These are phyloP conservation scores for Sardinella longiceps DNA, from an alignment of 2,797 vertebrate species.

Conservation along the genomic window DNA sequence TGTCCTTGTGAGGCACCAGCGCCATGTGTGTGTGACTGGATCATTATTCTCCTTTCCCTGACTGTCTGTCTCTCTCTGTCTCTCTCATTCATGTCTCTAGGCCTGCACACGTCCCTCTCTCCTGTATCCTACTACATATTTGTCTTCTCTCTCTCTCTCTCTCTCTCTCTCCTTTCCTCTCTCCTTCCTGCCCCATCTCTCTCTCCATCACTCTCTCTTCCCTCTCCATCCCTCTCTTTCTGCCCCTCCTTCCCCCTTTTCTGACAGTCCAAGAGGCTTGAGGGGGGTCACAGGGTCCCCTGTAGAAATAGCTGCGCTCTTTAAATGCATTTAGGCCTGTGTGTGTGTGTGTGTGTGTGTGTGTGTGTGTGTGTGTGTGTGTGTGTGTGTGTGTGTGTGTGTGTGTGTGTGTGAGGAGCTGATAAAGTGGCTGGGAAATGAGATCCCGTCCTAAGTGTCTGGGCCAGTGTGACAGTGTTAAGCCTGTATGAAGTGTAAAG, in stretches of 20 bases:
- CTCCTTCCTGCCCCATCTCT: background rate
- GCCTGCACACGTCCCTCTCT: background rate
- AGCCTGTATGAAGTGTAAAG: background rate
- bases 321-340: background rate
- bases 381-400: background rate
- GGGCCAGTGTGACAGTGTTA: background rate
- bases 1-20: no score
- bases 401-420: background rate
- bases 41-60: background rate
- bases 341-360: background rate
- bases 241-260: background rate
- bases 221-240: background rate
- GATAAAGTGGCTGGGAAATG: background rate
- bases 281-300: background rate
- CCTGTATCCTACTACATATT: background rate
- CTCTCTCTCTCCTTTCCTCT: background rate
- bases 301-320: background rate
- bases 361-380: background rate
- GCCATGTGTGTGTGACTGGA: no score
- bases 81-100: background rate
- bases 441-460: background rate
- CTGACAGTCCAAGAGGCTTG: background rate
- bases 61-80: slow-evolving; percentile 13
- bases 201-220: background rate
- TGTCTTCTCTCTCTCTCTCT: background rate